Evolutionary conservation across 2,797 vertebrate species (phyloP), one percentile per base, ranked within the genome.

Genomic region (Poecilia picta): DNA sequence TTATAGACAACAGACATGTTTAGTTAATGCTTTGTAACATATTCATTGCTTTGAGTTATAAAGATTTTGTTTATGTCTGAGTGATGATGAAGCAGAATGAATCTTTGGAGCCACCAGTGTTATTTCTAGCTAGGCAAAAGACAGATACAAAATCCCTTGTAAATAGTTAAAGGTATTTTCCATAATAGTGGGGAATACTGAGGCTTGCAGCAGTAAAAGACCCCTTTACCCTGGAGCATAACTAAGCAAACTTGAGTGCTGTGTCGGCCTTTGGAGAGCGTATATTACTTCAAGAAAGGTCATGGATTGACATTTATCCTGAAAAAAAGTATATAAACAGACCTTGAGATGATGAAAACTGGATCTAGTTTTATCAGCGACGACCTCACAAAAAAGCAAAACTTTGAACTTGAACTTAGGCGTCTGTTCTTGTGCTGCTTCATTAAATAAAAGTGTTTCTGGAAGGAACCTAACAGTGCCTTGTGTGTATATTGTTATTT

Each of bases 251-350:
- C 74, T 74, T 70, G 73, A 82, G 76, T 74, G 55, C 78, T 83
- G 81, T 85, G 80, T 87, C 79, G 72, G 87, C 81, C 84, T 87
- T 78, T 87, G 86, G 76, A 62, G 70, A 79, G 83, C 92, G 92
- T 88, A 93, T 94, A 96, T 96, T 92, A 93, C 91, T 90, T 89
- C 81, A 87, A 89, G 89, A 94, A 96, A 96, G 95, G 95, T 96
- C 95, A 95, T 12, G 80, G 74, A 86, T 93, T 96, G 95, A 96
- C 96, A 96, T 96, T 96, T 95, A 94, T 93, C 85, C 81, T 82
- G 84, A 89, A 93, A 93, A 53, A 53, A 94, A 89, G 81, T 89
- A 87, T 82, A 91, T 82, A 87, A 93, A 91, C 86, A 89, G 76
- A 86, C 73, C 8, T 80, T 80, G 83, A 87, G 81, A 89, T 80